Base-by-base conservation (phyloP, 1,140 invertebrate genomes). In the Diorhabda sublineata region DNA sequence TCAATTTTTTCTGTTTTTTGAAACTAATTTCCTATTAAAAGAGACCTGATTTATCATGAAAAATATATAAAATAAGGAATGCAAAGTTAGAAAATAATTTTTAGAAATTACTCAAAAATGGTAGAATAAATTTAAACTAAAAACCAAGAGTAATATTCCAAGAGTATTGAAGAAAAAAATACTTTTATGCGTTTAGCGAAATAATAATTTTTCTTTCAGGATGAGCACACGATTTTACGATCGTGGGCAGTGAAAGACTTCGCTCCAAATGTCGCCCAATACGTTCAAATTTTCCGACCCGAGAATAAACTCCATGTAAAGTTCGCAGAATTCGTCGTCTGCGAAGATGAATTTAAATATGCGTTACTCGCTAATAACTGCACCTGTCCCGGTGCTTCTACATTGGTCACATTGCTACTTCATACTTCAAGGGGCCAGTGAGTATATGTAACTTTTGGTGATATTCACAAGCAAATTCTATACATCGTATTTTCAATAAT, bases 221-320 rank as follows among this genome's bases (percentile, higher is more conserved):
- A 99, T 80, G 94, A 98, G 80, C 96, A 98, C 80, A 98, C 96
- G 4, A 98, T 99, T 73, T 85, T 98, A 58, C 87, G 97, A 71
- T 98, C 96, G 8, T 99, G 97, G 97, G 97, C 97, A 4, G 95
- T 99, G 7, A 97, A 98, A 82, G 97, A 99, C 82, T 98, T 97
- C 82, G 96, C 96, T 0, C 97, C 96, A 42, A 90, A 88, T 75
- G 95, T 98, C 68, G 94, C 95, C 43, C 96, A 98, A 83, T 98
- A 98, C 83, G 95, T 99, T 61, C 97, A 99, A 83, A 97, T 99
- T 72, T 98, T 98, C 85, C 86, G 96, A 79, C 95, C 96, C 52
- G 96, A 99, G 83, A 98, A 98, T 80, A 99, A 98, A 81, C 87
- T 99, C 70, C 97, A 99, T 84, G 96, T 99, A 26, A 97, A 98